These are phyloP conservation scores for Bubo scandiacus DNA, from an alignment of 2,113 vertebrate species.

Conservation along the genomic window DNA sequence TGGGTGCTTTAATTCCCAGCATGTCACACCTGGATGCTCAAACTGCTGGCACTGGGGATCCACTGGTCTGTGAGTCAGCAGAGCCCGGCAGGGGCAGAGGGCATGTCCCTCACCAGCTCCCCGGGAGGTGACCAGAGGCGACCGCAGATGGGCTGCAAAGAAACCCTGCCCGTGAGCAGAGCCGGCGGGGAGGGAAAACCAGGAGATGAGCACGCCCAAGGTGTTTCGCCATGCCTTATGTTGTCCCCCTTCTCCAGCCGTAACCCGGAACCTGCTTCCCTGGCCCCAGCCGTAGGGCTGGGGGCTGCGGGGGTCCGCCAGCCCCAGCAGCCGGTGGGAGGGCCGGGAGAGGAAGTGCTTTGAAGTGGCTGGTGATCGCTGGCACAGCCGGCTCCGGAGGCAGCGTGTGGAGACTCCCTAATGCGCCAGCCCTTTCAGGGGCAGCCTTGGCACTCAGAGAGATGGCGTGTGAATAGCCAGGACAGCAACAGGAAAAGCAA, in stretches of 20 bases:
- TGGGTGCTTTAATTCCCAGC: neutral
- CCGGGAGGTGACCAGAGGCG: neutral
- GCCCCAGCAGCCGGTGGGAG: constrained; percentile 11
- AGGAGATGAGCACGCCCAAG: rapidly evolving
- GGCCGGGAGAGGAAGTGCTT: constrained; percentile 58
- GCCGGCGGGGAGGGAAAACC: neutral
- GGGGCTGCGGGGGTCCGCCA: neutral
- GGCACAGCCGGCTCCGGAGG: constrained; percentile 63
- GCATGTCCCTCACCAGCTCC: neutral
- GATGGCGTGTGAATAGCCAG: constrained; percentile 49
- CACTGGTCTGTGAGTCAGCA: neutral
- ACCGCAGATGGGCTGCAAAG: neutral
- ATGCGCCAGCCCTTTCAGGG: constrained; percentile 39
- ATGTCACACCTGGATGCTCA: neutral
- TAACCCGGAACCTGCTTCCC: neutral
- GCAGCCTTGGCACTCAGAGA: constrained; percentile 46
- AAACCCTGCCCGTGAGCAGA: neutral
- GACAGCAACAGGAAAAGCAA: constrained; percentile 55
- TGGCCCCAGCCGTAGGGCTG: neutral
- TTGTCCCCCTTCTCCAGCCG: neutral
- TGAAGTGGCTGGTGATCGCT: constrained; percentile 54
- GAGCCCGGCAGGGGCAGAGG: neutral
- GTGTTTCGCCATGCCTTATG: neutral
- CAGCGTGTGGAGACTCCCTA: constrained; percentile 41
- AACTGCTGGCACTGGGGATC: neutral